Percentiles rank a stretch among this genome's conserved stretches.
These are phyloP conservation scores for Drosophila nasuta DNA, from an alignment of 1,140 invertebrate species.

Conservation along the genomic window DNA sequence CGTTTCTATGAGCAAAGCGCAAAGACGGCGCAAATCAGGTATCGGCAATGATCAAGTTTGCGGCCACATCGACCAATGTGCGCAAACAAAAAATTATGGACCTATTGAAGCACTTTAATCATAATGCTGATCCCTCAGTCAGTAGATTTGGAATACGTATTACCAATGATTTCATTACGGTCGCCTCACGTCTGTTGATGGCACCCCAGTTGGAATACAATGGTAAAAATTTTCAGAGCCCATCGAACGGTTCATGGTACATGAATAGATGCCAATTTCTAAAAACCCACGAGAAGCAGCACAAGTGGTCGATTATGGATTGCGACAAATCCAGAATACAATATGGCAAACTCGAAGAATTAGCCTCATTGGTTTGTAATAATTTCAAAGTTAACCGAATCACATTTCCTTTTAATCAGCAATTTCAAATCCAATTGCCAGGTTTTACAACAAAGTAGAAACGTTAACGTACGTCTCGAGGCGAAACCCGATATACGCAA, in stretches of 20 bases:
- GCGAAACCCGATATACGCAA: constrained; percentile 33
- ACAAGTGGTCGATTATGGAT: constrained; percentile 74
- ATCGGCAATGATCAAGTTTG: constrained; percentile 87
- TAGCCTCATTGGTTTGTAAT: constrained; percentile 29
- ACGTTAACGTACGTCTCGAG: constrained; percentile 38
- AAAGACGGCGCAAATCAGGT: constrained; percentile 87
- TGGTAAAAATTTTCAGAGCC: constrained; percentile 21
- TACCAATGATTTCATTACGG: constrained; percentile 85
- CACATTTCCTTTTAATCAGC: background rate
- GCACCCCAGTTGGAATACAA: constrained; percentile 86
- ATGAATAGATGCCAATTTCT: constrained; percentile 50
- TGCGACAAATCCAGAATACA: background rate
- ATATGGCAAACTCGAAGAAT: constrained; percentile 25
- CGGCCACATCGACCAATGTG: constrained; percentile 87
- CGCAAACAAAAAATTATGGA: constrained; percentile 88
- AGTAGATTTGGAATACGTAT: constrained; percentile 88
- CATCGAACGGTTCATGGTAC: constrained; percentile 66
- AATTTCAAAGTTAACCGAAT: no score
- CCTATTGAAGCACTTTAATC: constrained; percentile 85
- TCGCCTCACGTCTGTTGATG: constrained; percentile 86
- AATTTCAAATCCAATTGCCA: constrained; percentile 4
- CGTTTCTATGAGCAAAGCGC: constrained; percentile 52
- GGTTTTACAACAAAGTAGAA: constrained; percentile 1
- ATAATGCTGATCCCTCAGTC: constrained; percentile 85
- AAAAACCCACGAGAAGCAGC: constrained; percentile 30